These are phyloP conservation scores for Myotis lucifugus DNA, from an alignment of 2,113 vertebrate genomes.

Conservation along the genomic window DNA sequence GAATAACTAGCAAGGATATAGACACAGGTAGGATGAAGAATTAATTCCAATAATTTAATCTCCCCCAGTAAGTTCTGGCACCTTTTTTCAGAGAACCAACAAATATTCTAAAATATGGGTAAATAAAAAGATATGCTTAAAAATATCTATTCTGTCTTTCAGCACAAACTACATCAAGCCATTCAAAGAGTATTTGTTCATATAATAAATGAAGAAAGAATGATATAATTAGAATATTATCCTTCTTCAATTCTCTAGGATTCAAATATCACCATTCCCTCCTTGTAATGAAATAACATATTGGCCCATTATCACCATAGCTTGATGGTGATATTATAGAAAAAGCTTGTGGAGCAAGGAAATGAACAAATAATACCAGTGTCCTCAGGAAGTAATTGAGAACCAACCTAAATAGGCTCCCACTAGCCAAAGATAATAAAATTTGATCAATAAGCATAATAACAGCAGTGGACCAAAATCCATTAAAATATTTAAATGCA, in stretches of 20 bases:
- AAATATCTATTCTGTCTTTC: background rate
- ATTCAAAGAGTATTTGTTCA: background rate
- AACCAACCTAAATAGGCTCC: background rate
- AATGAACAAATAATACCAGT: background rate
- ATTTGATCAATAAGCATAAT: background rate
- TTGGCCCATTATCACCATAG: background rate
- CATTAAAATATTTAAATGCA: constrained; percentile 23
- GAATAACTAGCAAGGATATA: background rate
- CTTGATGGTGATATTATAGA: background rate
- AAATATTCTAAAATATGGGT: background rate
- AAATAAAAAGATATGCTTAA: background rate
- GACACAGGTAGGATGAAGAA: background rate
- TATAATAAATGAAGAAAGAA: background rate
- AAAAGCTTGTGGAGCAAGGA: background rate
- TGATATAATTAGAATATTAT: background rate
- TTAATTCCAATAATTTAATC: background rate
- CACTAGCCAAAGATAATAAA: background rate
- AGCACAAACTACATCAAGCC: background rate
- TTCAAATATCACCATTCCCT: background rate
- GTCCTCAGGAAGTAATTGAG: background rate
- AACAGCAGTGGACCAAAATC: background rate
- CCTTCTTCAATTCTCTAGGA: constrained; percentile 3
- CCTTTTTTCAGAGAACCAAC: background rate
- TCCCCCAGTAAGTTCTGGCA: background rate
- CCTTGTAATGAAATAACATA: background rate